Evolutionary conservation across 1,140 invertebrate species (phyloP), one percentile per base, ranked within the genome.

Genomic region (Drosophila santomea): DNA sequence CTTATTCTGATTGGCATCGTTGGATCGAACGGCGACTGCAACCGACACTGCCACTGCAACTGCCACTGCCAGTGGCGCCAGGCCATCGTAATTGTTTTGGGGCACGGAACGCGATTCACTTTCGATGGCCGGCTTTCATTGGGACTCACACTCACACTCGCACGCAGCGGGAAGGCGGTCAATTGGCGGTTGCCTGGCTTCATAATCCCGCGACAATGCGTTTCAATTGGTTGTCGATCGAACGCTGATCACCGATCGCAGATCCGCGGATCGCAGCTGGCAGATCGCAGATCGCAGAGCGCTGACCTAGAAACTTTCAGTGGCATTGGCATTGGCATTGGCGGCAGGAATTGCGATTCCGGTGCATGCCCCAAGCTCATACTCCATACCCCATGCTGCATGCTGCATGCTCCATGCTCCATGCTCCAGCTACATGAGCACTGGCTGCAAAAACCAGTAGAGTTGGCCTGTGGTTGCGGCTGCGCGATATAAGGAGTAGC

Each of bases 1-100:
- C 84, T 88, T 80, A 89, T 88, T 88, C 84, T 89, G 84, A 88
- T 88, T 88, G 84, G 64, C 83, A 89, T 88, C 80, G 79, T 88
- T 88, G 73, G 76, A 8, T 3, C 32, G 32, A 32, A 32, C 32
- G 32, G 7, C 32, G 2, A 32, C 32, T 32, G 32, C 32, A 32
- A 32, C 47, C 54, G 69, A 1, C 1, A 20, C 44, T 57, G 69
- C 43, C 57, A 41, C 47, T 57, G 69, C 20, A 1, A 20, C 47
- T 57, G 69, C 43, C 57, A 41, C 44, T 38, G 62, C 48, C 48
- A 57, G 41, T 76, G 82, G 83, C 83, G 84, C 84, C 79, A 66
- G 57, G 66, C 69, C 58, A 69, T 36, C 52, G 52, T 51, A 64
- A 50, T 76, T 39, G 55, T 54, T 45, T 0, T 43, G 28, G 15